Evolutionary conservation across 2,797 vertebrate genomes (phyloP).

Genomic region (Galagoides demidoff): DNA sequence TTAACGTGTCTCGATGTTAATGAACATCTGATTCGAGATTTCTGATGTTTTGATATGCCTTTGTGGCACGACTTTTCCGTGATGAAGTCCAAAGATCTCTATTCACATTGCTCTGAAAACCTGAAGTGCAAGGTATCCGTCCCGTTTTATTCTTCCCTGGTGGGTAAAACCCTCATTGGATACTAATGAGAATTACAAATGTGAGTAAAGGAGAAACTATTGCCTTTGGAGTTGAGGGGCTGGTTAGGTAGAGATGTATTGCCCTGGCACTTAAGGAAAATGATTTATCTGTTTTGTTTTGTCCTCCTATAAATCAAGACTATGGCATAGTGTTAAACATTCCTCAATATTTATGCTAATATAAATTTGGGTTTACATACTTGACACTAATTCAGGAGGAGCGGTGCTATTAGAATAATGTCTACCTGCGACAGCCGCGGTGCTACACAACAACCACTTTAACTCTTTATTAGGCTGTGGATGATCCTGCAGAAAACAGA

Average conservation of each 20-base stretch:
- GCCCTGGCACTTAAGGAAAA: slow-evolving; percentile 49
- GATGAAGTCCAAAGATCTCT: slow-evolving; percentile 49
- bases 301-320: slow-evolving; percentile 76
- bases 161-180: slow-evolving; percentile 31
- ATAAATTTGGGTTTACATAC: slow-evolving; percentile 62
- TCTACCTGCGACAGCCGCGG: slow-evolving; percentile 25
- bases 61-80: neutral
- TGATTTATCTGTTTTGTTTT: slow-evolving; percentile 77
- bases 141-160: neutral
- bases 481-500: neutral
- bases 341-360: slow-evolving; percentile 75
- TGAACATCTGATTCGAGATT: neutral
- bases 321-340: slow-evolving; percentile 45
- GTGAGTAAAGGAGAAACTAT: slow-evolving; percentile 48
- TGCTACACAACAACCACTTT: neutral
- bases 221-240: neutral
- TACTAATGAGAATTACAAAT: slow-evolving; percentile 55
- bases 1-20: neutral
- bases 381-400: slow-evolving; percentile 61
- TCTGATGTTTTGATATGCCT: neutral
- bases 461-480: neutral
- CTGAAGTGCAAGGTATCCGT: slow-evolving; percentile 27
- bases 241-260: slow-evolving; percentile 58
- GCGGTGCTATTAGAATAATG: slow-evolving; percentile 67
- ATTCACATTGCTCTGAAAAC: slow-evolving; percentile 24